Conservation (phyloP, 1,140 invertebrate genomes). For the Solenopsis fugax region DNA sequence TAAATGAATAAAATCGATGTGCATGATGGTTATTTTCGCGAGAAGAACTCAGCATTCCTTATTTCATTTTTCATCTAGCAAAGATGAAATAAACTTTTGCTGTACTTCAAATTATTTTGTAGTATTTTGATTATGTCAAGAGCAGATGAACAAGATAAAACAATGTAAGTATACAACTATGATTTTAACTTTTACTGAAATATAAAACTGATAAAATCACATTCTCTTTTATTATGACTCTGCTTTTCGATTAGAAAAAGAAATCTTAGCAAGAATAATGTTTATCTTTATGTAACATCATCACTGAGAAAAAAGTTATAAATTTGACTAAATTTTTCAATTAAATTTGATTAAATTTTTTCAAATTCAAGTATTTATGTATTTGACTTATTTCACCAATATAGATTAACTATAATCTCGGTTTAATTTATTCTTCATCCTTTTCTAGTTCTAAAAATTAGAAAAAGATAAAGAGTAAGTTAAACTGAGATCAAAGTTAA, state of each 20-base stretch:
- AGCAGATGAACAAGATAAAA: background rate
- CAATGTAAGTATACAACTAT: background rate
- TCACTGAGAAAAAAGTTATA: no score
- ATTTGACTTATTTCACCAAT: no score
- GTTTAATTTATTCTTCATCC: no score
- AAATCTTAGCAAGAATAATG: background rate
- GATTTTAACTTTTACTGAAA: background rate
- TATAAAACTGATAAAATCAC: background rate
- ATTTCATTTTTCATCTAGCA: background rate
- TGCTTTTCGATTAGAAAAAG: background rate
- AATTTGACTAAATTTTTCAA: no score
- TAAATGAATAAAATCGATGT: slow-evolving; percentile 18
- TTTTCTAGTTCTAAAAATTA: no score
- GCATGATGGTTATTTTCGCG: background rate
- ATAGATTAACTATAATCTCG: no score
- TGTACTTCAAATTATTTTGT: slow-evolving; percentile 7
- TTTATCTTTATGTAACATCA: background rate
- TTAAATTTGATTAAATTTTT: no score
- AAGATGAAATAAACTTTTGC: slow-evolving; percentile 40
- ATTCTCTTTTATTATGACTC: background rate
- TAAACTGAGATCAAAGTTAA: no score
- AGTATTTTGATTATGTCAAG: background rate
- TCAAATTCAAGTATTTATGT: no score
- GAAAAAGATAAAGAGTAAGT: no score
- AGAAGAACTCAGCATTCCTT: background rate